Percentiles rank a stretch among this genome's conserved stretches.
Conservation (phyloP, 2,888 invertebrate species). For the Electrophaes corylata region DNA sequence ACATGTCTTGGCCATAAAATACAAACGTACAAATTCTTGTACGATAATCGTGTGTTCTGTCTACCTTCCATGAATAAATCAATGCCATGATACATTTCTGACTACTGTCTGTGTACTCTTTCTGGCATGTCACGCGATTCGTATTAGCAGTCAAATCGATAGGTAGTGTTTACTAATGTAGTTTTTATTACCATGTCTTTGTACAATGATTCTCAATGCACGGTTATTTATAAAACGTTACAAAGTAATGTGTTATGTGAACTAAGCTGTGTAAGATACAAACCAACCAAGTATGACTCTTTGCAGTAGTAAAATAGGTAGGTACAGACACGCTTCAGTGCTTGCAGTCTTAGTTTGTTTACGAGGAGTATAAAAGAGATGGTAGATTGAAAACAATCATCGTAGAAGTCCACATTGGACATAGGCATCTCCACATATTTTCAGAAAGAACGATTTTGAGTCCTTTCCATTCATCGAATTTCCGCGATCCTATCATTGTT, state of each 20-base stretch:
- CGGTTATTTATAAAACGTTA: not conserved
- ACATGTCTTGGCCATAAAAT: too few relatives aligned
- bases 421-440: too few relatives aligned
- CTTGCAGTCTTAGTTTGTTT: not conserved
- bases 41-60: conserved; percentile 12
- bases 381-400: too few relatives aligned
- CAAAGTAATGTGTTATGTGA: not conserved
- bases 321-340: not conserved
- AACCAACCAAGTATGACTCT: not conserved
- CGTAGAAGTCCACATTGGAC: too few relatives aligned
- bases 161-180: conserved; percentile 8
- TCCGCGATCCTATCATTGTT: too few relatives aligned
- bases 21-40: too few relatives aligned
- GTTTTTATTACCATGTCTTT: conserved; percentile 8
- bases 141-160: conserved; percentile 19
- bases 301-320: not conserved
- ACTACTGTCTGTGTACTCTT: conserved; percentile 20
- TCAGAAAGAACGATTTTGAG: too few relatives aligned
- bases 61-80: conserved; percentile 24
- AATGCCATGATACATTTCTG: conserved; percentile 26
- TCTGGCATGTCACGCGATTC: conserved; percentile 22
- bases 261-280: not conserved
- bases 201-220: not conserved
- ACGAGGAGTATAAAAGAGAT: not conserved
- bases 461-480: too few relatives aligned